phyloP scores from a whole-genome alignment of 2,113 vertebrate species.

The Rallus limicola region DNA sequence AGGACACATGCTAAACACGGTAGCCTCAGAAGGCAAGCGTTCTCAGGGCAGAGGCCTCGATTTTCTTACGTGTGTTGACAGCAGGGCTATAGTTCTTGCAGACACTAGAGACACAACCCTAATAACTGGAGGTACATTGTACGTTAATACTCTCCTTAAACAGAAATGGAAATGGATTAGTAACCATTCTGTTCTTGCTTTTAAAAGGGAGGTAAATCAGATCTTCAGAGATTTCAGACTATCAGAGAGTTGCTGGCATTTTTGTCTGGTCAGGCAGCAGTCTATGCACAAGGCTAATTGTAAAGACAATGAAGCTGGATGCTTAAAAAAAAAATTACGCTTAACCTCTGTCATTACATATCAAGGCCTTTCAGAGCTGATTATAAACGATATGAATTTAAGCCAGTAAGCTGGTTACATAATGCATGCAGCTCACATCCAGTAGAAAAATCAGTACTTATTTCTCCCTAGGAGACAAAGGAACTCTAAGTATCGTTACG shows the following conservation, averaged over 20 bases:
- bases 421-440: neutral
- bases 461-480: neutral
- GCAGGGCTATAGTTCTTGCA: neutral
- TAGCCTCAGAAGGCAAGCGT: accelerated
- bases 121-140: neutral
- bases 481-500: neutral
- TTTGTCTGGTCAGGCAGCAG: neutral
- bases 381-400: slow-evolving; percentile 1
- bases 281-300: neutral
- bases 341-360: neutral
- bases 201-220: neutral
- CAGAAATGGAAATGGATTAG: neutral
- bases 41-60: neutral
- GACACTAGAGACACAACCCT: neutral
- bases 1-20: neutral
- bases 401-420: slow-evolving; percentile 8
- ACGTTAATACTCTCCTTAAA: neutral
- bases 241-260: neutral
- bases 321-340: neutral
- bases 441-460: neutral
- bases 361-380: neutral
- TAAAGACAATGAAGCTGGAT: neutral
- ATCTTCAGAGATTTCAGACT: neutral
- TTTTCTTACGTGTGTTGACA: neutral
- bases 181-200: neutral